Evolutionary conservation across 30 jellyfish, hydroid and myxozoan genomes (phyloP).

Genomic region (Aurelia sp.): DNA sequence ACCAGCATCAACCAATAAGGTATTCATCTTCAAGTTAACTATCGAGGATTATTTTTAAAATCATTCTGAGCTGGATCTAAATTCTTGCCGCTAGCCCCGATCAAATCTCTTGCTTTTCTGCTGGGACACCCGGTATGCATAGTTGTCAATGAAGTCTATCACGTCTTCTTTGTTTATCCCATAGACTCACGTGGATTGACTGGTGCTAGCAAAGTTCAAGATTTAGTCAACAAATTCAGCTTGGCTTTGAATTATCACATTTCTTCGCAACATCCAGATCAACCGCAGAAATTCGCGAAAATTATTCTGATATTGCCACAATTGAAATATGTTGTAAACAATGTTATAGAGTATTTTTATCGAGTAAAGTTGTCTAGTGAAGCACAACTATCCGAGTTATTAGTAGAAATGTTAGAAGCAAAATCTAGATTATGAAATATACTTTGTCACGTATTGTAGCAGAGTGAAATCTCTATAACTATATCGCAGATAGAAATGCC

Average conservation of each 20-base stretch:
- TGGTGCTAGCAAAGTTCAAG: conserved; percentile 87
- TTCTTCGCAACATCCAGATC: conserved; percentile 83
- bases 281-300: conserved; percentile 92
- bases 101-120: too few relatives aligned
- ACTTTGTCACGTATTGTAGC: conserved; percentile 13
- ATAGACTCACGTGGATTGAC: conserved; percentile 85
- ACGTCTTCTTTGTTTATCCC: too few relatives aligned
- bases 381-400: conserved; percentile 88
- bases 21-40: too few relatives aligned
- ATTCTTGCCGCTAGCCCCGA: too few relatives aligned
- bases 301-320: conserved; percentile 90
- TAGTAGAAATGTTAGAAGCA: conserved; percentile 96
- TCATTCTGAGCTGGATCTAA: too few relatives aligned
- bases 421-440: conserved; percentile 80
- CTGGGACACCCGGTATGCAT: too few relatives aligned
- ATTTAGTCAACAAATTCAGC: conserved; percentile 77
- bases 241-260: conserved; percentile 86
- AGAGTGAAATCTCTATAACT: conserved; percentile 6
- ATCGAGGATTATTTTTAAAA: too few relatives aligned
- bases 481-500: too few relatives aligned
- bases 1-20: too few relatives aligned
- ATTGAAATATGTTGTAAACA: conserved; percentile 82
- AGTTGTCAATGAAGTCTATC: too few relatives aligned
- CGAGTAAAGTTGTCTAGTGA: conserved; percentile 86
- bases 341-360: conserved; percentile 82